phyloP scores from a whole-genome alignment of 2,797 vertebrate genomes.

The Ciconia nigra region DNA sequence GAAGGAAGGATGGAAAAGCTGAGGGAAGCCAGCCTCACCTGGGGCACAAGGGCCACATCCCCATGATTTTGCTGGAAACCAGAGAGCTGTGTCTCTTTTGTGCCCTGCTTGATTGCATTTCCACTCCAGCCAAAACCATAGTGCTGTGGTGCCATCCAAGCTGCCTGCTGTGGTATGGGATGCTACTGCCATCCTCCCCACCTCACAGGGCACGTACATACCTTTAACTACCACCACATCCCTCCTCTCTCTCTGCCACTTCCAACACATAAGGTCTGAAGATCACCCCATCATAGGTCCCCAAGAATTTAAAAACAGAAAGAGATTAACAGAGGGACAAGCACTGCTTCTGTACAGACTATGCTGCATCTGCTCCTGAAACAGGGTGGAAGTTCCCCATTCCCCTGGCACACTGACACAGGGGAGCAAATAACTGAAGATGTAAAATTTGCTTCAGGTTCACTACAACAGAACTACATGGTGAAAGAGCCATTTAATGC shows the following conservation, averaged over 20 bases:
- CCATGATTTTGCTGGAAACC: background rate
- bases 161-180: fast-evolving
- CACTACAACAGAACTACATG: background rate
- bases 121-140: background rate
- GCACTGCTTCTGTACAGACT: background rate
- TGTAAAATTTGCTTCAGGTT: background rate
- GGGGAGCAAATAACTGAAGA: background rate
- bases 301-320: background rate
- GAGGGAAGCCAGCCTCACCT: background rate
- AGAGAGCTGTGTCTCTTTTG: fast-evolving
- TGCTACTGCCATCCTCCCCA: background rate
- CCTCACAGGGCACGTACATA: fast-evolving
- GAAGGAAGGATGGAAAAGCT: background rate
- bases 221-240: background rate
- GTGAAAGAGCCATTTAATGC: background rate
- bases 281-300: background rate
- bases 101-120: background rate
- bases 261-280: background rate
- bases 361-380: background rate
- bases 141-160: background rate
- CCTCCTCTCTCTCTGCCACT: background rate
- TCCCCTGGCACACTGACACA: background rate
- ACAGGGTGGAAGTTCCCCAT: background rate
- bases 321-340: background rate
- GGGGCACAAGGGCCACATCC: background rate